Evolutionary conservation across 2,113 vertebrate genomes (phyloP).

Genomic region (Penelope pileata): DNA sequence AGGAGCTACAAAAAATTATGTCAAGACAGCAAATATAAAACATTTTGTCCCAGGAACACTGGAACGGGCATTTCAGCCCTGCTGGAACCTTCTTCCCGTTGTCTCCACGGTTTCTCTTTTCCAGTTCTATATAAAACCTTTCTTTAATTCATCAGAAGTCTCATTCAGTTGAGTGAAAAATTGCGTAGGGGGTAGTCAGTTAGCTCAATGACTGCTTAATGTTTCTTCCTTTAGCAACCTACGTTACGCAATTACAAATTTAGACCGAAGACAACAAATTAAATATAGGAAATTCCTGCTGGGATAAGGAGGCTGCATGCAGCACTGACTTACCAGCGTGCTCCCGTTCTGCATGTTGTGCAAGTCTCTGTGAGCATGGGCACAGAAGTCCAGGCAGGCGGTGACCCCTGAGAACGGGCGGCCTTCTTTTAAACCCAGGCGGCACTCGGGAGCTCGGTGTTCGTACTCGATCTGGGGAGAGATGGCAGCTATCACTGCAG

Average conservation of each 20-base stretch:
- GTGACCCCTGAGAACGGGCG: slow-evolving; percentile 98
- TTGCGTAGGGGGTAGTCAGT: neutral
- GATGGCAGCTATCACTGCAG: neutral
- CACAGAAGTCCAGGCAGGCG: slow-evolving; percentile 96
- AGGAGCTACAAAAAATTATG: neutral
- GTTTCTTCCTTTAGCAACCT: neutral
- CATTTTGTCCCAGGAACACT: neutral
- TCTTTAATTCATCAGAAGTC: neutral
- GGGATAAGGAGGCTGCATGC: neutral
- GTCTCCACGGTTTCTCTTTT: neutral
- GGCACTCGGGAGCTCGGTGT: slow-evolving; percentile 90
- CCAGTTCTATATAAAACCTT: neutral
- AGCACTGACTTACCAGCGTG: slow-evolving; percentile 85
- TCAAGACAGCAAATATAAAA: neutral
- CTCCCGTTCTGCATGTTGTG: slow-evolving; percentile 98
- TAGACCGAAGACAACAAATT: neutral
- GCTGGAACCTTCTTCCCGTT: neutral
- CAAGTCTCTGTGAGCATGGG: slow-evolving; percentile 94
- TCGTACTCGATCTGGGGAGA: slow-evolving; percentile 89
- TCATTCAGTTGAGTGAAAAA: slow-evolving; percentile 13
- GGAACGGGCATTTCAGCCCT: neutral
- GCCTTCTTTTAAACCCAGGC: slow-evolving; percentile 90
- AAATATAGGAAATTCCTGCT: neutral
- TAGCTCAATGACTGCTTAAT: neutral
- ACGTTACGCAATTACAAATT: neutral